phyloP scores from a whole-genome alignment of 2,888 invertebrate species.

The Hemithea aestivaria region DNA sequence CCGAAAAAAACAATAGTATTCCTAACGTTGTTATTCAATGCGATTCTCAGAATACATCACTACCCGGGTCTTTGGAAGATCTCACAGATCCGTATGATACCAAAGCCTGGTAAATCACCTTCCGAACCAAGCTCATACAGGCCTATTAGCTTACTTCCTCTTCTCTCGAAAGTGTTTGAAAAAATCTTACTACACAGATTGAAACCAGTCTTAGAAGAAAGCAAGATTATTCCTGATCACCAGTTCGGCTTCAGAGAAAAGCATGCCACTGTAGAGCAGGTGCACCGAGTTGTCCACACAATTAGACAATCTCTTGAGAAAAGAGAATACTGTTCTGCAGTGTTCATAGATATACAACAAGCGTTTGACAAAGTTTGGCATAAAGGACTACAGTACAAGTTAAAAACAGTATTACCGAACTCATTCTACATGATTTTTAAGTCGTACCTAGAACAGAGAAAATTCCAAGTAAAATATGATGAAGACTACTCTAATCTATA shows the following conservation, averaged over 20 bases:
- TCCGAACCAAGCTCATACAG: conserved; percentile 19
- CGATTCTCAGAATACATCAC: conserved; percentile 9
- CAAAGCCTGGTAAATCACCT: too few species aligned
- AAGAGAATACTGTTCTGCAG: conserved; percentile 18
- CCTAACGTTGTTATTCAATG: conserved; percentile 18
- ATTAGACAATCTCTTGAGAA: conserved; percentile 16
- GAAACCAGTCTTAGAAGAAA: too few species aligned
- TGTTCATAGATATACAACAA: conserved; percentile 9
- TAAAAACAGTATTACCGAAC: not conserved
- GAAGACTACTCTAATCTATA: too few species aligned
- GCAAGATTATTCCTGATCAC: too few species aligned
- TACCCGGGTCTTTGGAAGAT: conserved; percentile 22
- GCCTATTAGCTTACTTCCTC: conserved; percentile 21
- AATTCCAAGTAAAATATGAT: conserved; percentile 3
- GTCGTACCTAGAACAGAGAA: not conserved
- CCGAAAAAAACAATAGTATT: too few species aligned
- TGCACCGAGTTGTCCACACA: conserved; percentile 15
- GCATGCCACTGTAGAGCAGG: conserved; percentile 8
- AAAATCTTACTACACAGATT: too few species aligned
- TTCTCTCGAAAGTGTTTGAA: conserved; percentile 20
- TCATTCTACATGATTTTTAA: conserved; percentile 1
- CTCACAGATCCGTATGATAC: conserved; percentile 20
- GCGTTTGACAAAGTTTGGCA: conserved; percentile 1
- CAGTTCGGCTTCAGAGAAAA: too few species aligned
- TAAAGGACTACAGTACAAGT: conserved; percentile 1